phyloP scores from a whole-genome alignment of 2,888 invertebrate species.

The Gnatocerus cornutus region DNA sequence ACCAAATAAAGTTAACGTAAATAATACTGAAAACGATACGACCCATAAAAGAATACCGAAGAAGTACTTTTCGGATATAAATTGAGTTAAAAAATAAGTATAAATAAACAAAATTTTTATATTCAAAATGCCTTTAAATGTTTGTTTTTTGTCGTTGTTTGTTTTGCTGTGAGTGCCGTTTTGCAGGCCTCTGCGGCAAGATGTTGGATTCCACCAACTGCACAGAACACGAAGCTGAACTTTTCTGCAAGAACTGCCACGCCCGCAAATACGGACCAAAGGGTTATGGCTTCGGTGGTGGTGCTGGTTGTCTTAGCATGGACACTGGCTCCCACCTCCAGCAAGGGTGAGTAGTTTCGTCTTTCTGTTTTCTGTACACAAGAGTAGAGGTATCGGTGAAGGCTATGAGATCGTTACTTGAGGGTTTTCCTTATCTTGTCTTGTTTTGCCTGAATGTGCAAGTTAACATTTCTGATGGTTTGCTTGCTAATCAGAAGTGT shows the following conservation, averaged over 20 bases:
- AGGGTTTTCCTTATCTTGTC: constrained; percentile 71
- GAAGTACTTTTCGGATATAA: no score
- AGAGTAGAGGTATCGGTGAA: constrained; percentile 59
- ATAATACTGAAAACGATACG: no score
- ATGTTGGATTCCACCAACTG: constrained; percentile 99
- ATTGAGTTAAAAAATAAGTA: background rate
- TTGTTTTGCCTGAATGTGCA: constrained; percentile 55
- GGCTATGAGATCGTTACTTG: constrained; percentile 58
- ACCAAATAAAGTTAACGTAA: no score
- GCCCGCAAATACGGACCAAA: constrained; percentile 98
- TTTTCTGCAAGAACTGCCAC: constrained; percentile 98
- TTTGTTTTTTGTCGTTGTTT: no score
- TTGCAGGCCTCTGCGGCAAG: constrained; percentile 94
- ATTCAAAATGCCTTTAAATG: no score
- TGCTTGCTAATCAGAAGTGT: constrained; percentile 62
- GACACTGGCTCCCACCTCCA: constrained; percentile 94
- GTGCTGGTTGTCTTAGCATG: constrained; percentile 97
- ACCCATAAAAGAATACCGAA: no score
- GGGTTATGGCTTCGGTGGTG: constrained; percentile 98
- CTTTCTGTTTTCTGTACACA: constrained; percentile 19
- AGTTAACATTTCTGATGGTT: constrained; percentile 61
- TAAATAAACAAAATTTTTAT: no score
- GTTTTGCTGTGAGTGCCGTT: constrained; percentile 1
- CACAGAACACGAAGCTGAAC: constrained; percentile 96
- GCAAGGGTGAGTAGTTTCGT: constrained; percentile 80